Evolutionary conservation across 2,797 vertebrate species (phyloP), one percentile per base, ranked within the genome.

Genomic region (Sphenodon punctatus): DNA sequence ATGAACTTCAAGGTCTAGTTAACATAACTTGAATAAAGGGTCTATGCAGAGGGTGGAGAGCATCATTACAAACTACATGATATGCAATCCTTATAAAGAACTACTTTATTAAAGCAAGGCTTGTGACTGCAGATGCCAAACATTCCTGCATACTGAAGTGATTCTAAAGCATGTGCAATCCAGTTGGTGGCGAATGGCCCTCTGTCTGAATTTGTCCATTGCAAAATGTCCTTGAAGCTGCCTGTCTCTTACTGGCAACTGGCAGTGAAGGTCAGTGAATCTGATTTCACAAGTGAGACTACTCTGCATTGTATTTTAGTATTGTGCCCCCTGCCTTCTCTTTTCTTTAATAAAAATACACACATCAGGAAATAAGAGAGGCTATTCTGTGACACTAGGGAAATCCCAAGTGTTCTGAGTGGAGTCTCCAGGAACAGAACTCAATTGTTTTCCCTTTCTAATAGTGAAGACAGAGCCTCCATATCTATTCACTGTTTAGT

Each of bases 221-320:
- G 92, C 78, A 84, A 60, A 90, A 67, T 0, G 70, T 69, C 95
- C 95, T 96, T 95, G 88, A 89, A 78, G 69, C 88, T 56, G 90
- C 80, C 88, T 78, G 83, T 63, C 81, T 77, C 53, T 70, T 84
- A 70, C 58, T 49, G 74, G 90, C 77, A 90, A 90, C 87, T 20
- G 82, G 91, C 91, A 95, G 86, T 67, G 84, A 96, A 96, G 94
- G 95, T 92, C 95, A 95, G 65, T 38, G 75, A 78, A 89, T 92
- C 87, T 93, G 88, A 85, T 93, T 85, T 78, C 80, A 88, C 60
- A 88, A 92, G 94, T 53, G 59, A 96, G 91, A 19, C 78, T 56
- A 46, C 61, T 88, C 84, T 78, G 79, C 86, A 90, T 64, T 0
- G 1, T 88, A 81, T 34, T 34, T 79, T 23, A 27, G 77, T 70